Evolutionary conservation across 2,113 vertebrate species (phyloP), one percentile per base, ranked within the genome.

Genomic region (Syngnathus floridae): DNA sequence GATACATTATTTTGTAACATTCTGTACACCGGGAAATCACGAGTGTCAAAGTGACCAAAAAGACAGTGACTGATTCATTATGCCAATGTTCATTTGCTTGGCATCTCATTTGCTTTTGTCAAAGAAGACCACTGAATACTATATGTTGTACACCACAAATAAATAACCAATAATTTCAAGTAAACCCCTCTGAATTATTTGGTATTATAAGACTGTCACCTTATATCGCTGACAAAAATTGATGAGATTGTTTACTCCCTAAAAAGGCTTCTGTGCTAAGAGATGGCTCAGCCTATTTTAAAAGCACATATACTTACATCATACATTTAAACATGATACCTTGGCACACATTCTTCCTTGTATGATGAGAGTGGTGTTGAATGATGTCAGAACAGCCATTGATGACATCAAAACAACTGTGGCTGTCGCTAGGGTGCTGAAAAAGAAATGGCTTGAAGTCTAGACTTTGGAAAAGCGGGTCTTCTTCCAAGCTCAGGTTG

Each of bases 181-280:
- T 3, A 14, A 10, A 14, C 9, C 13, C 12, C 41, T 43, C 13
- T 43, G 17, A 48, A 48, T 48, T 7, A 48, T 48, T 19, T 48
- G 46, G 2, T 48, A 48, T 48, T 48, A 19, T 48, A 3, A 48
- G 46, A 48, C 46, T 7, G 46, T 48, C 46, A 48, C 46, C 17
- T 1, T n/a, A 48, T 7, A 8, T 17, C 46, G 7, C 17, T 19
- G 16, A 48, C 16, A 48, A 4, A 48, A 48, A 48, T 48, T 7
- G 46, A 48, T 92, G 91, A 51, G 19, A 48, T 40, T 70, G 63
- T 55, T 43, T 16, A 13, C 43, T 7, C 17, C 71, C 64, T 70
- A 67, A 71, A 77, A 79, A 66, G 66, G 68, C 19, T 1, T 16
- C 69, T 40, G 21, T 38, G 26, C 45, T 36, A 41, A 59, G 54